phyloP scores from a whole-genome alignment of 2,888 invertebrate genomes.

The Rotaria magnacalcarata region DNA sequence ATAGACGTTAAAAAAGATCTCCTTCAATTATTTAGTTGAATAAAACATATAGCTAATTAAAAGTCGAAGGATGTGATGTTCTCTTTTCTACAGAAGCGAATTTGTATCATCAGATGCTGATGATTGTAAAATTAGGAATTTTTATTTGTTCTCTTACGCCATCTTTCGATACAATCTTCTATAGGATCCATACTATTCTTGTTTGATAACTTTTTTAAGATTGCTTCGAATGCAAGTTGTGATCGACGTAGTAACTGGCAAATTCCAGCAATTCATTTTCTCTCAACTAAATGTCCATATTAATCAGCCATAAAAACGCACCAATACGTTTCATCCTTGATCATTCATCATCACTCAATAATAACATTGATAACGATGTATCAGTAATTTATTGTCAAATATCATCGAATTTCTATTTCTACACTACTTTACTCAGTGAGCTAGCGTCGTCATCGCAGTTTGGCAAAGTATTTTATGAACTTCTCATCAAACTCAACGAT shows the following conservation, averaged over 20 bases:
- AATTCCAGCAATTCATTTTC: background rate
- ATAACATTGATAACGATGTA: background rate
- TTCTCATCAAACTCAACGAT: background rate
- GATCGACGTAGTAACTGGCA: background rate
- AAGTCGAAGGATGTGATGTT: too few species aligned
- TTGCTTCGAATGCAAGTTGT: background rate
- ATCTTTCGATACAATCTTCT: background rate
- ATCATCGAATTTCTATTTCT: background rate
- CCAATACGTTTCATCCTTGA: background rate
- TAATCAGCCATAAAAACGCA: background rate
- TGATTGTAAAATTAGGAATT: background rate
- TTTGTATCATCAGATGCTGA: too few species aligned
- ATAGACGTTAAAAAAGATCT: too few species aligned
- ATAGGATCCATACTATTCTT: background rate
- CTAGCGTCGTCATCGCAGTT: background rate
- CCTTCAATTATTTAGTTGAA: too few species aligned
- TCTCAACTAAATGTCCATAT: background rate
- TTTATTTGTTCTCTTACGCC: background rate
- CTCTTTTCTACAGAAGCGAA: too few species aligned
- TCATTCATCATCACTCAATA: background rate
- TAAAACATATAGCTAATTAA: too few species aligned
- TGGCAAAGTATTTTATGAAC: background rate
- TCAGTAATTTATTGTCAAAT: background rate
- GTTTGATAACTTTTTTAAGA: background rate
- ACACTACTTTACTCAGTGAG: background rate